phyloP scores from a whole-genome alignment of 1,140 invertebrate species.

The Drosophila melanogaster region DNA sequence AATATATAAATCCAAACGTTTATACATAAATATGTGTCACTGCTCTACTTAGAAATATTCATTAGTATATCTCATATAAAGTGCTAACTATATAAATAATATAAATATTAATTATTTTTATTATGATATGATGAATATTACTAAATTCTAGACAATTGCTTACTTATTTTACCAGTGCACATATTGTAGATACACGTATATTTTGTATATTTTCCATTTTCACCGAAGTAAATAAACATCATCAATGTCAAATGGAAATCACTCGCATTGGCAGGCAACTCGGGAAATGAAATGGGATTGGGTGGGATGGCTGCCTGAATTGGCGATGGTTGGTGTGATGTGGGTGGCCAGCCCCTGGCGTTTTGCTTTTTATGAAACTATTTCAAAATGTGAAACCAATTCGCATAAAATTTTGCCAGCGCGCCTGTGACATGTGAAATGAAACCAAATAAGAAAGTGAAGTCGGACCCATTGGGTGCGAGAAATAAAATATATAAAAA shows the following conservation, averaged over 20 bases:
- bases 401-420: slow-evolving; percentile 82
- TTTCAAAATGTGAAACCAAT: slow-evolving; percentile 81
- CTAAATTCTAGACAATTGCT: too few species aligned
- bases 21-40: too few species aligned
- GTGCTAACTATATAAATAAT: too few species aligned
- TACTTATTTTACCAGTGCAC: not conserved
- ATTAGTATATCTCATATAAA: too few species aligned
- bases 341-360: slow-evolving; percentile 21
- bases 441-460: slow-evolving; percentile 72
- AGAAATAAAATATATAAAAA: slow-evolving; percentile 64
- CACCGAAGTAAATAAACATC: slow-evolving; percentile 82
- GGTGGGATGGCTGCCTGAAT: slow-evolving; percentile 2
- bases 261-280: slow-evolving; percentile 59
- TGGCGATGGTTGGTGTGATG: not conserved
- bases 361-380: slow-evolving; percentile 83
- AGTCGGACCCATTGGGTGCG: not conserved
- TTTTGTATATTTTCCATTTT: slow-evolving; percentile 80
- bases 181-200: slow-evolving; percentile 34
- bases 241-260: slow-evolving; percentile 83
- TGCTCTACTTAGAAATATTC: too few species aligned
- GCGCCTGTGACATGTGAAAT: slow-evolving; percentile 60
- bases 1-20: too few species aligned
- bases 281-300: slow-evolving; percentile 41
- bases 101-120: too few species aligned
- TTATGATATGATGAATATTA: too few species aligned